Evolutionary conservation across 2,797 vertebrate genomes (phyloP).

Genomic region (Chaunax sp.): DNA sequence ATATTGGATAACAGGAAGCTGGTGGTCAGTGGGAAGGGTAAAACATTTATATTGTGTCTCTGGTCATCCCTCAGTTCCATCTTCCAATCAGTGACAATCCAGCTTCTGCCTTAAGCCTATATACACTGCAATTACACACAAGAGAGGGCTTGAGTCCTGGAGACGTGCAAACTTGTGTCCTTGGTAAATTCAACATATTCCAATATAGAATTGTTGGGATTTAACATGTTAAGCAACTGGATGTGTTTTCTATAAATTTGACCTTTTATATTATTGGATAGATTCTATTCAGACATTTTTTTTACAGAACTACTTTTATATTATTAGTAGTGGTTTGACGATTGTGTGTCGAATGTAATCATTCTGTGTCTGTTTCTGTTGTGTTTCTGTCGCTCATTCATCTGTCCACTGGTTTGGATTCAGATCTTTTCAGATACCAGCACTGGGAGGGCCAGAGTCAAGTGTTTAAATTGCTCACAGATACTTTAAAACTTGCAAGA

Average conservation of each 20-base stretch:
- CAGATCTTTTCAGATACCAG: neutral
- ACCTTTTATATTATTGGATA: neutral
- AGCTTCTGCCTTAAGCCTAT: conserved; percentile 36
- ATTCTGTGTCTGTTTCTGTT: too few species aligned
- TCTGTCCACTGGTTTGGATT: neutral
- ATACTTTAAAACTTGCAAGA: neutral
- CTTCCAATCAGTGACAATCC: conserved; percentile 31
- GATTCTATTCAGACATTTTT: conserved; percentile 1
- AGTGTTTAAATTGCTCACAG: too few species aligned
- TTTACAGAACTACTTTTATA: neutral
- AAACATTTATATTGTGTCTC: conserved; percentile 50
- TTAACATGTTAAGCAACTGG: too few species aligned
- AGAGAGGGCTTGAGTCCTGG: neutral
- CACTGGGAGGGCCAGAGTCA: too few species aligned
- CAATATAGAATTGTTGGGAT: too few species aligned
- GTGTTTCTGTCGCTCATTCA: too few species aligned
- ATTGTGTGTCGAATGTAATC: neutral
- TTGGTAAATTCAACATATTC: neutral
- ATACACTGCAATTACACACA: conserved; percentile 19
- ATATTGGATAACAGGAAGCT: conserved; percentile 63
- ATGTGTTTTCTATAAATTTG: neutral
- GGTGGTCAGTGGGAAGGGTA: conserved; percentile 39
- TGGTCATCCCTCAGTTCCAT: conserved; percentile 28
- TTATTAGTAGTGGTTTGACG: neutral
- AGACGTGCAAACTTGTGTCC: neutral